Evolutionary conservation across 2,797 vertebrate species (phyloP), one percentile per base, ranked within the genome.

Genomic region (Acipenser transmontanus): DNA sequence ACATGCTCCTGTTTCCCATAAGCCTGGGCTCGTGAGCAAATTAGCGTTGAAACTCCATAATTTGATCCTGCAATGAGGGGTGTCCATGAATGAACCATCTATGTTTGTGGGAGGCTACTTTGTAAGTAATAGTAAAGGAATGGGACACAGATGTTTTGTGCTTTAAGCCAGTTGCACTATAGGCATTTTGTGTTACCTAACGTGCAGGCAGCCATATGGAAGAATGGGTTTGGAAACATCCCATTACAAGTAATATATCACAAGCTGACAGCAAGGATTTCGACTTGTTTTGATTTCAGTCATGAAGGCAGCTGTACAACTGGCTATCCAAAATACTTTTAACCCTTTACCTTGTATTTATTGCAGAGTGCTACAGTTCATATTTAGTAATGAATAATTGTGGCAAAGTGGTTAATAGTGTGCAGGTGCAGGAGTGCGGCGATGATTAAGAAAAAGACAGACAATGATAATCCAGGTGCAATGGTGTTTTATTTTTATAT

Each of bases 221-320:
- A 89, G 83, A 80, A 80, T 87, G 86, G 86, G 87, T 86, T 81
- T 95, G 92, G 91, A 96, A 94, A 95, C 91, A 90, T 94, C 90
- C 91, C 90, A 88, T 93, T 91, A 91, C 91, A 91, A 91, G 88
- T 91, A 91, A 82, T 95, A 94, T 83, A 95, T 96, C 94, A 95
- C 85, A 34, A 78, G 67, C 85, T 93, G 94, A 94, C 91, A 93
- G 90, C 86, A 85, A 85, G 80, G 85, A 89, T 92, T 94, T 89
- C 86, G 90, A 87, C 82, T 88, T 95, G 91, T 93, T 95, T 95
- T 93, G 87, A 87, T 94, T 94, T 93, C 91, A 93, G 91, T 93
- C 92, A 90, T 86, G 86, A 91, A 90, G 84, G 89, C 93, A 94
- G 92, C 92, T 93, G 92, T 84, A 85, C 76, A 76, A 75, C 85